Percentiles rank a stretch among this genome's conserved stretches.
phyloP scores from a whole-genome alignment of 2,797 vertebrate genomes.

The Neosilurus hyrtlii region DNA sequence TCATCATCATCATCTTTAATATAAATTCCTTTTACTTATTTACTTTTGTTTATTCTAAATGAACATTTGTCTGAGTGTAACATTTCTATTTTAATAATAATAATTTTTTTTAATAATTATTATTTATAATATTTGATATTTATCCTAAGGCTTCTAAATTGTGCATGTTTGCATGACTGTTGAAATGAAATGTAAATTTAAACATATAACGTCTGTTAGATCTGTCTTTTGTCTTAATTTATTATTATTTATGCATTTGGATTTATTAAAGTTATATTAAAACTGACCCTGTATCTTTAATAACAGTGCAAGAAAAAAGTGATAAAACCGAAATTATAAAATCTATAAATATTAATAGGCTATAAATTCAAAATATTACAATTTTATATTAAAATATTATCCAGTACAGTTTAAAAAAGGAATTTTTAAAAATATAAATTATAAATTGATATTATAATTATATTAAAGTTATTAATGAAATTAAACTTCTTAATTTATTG shows the following conservation, averaged over 20 bases:
- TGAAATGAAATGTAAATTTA: background rate
- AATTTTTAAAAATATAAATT: too few species aligned
- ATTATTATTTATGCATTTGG: background rate
- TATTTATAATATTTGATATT: slow-evolving; percentile 35
- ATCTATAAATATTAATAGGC: too few species aligned
- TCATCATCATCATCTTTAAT: background rate
- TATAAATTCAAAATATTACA: too few species aligned
- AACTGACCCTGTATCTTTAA: background rate
- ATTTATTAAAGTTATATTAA: background rate
- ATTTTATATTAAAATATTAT: too few species aligned
- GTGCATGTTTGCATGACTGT: background rate
- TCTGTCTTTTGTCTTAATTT: background rate
- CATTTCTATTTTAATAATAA: slow-evolving; percentile 52
- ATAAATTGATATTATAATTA: too few species aligned
- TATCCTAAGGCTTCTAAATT: background rate
- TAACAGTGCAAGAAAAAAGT: too few species aligned
- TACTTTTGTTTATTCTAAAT: slow-evolving; percentile 33
- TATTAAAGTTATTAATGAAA: too few species aligned
- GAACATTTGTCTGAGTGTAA: slow-evolving; percentile 33
- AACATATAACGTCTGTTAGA: background rate
- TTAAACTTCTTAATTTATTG: too few species aligned
- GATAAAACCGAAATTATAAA: too few species aligned
- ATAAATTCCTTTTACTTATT: background rate
- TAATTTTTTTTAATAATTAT: slow-evolving; percentile 33
- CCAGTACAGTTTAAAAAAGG: too few species aligned